Percentiles rank a stretch among this genome's conserved stretches.
Evolutionary conservation across 1,140 invertebrate species (phyloP).

Genomic region (Drosophila bocki): DNA sequence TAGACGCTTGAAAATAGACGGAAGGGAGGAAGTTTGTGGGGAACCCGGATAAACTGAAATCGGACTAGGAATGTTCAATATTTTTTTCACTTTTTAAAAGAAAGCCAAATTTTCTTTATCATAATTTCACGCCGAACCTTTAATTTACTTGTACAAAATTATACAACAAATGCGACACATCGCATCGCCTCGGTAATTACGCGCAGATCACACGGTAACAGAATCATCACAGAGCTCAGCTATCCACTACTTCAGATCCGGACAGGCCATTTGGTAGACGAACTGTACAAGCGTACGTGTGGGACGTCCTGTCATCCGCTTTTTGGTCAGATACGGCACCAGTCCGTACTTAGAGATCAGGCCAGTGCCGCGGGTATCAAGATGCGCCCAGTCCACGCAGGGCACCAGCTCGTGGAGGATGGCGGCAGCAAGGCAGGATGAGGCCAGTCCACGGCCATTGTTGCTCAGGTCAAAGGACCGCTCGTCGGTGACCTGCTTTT

Average conservation of each 20-base stretch:
- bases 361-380: constrained; percentile 89
- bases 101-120: neutral
- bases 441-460: constrained; percentile 86
- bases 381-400: constrained; percentile 88
- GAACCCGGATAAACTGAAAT: constrained; percentile 2
- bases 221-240: neutral
- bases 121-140: neutral
- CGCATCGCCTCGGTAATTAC: neutral
- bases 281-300: constrained; percentile 66
- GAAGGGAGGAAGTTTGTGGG: neutral
- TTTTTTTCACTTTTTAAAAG: neutral
- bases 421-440: constrained; percentile 88
- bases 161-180: constrained; percentile 2
- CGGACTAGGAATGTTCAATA: neutral
- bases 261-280: constrained; percentile 86
- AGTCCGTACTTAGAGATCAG: constrained; percentile 86
- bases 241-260: constrained; percentile 59
- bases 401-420: constrained; percentile 87
- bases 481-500: constrained; percentile 87
- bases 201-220: constrained; percentile 15
- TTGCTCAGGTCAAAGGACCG: constrained; percentile 87
- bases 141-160: constrained; percentile 29
- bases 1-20: constrained; percentile 5
- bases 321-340: constrained; percentile 87
- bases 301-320: constrained; percentile 87